A percentile compares a stretch with the other conserved stretches of the same genome.
Conservation (phyloP, 2,113 vertebrate species). For the Cavia porcellus region DNA sequence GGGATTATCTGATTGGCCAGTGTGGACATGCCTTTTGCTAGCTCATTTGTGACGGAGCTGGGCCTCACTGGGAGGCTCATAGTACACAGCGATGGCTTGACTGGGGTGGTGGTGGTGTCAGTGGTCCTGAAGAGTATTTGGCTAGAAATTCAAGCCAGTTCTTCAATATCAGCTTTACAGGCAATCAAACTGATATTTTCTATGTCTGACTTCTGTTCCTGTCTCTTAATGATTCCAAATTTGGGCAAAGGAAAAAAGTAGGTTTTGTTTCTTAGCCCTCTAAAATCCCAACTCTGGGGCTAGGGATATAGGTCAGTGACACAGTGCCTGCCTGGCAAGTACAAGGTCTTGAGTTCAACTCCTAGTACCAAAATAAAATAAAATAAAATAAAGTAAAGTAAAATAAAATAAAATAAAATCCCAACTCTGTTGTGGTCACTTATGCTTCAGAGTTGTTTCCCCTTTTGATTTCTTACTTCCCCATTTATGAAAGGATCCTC, state of each 20-base stretch:
- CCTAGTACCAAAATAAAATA: no score
- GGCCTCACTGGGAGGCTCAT: fast-evolving
- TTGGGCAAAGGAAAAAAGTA: not conserved
- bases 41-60: not conserved
- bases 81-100: not conserved
- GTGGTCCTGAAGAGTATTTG: not conserved
- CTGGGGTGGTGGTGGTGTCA: no score
- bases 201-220: not conserved
- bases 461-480: not conserved
- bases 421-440: not conserved
- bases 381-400: no score
- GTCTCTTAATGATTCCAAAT: not conserved
- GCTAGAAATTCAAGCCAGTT: not conserved
- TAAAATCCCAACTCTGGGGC: not conserved
- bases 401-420: not conserved
- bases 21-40: not conserved
- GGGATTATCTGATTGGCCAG: not conserved
- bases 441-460: not conserved
- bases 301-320: no score
- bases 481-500: not conserved
- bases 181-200: not conserved
- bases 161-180: not conserved
- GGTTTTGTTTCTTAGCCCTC: not conserved
- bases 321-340: no score
- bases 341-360: no score